Evolutionary conservation across 2,797 vertebrate species (phyloP).

Genomic region (Nothura maculosa): DNA sequence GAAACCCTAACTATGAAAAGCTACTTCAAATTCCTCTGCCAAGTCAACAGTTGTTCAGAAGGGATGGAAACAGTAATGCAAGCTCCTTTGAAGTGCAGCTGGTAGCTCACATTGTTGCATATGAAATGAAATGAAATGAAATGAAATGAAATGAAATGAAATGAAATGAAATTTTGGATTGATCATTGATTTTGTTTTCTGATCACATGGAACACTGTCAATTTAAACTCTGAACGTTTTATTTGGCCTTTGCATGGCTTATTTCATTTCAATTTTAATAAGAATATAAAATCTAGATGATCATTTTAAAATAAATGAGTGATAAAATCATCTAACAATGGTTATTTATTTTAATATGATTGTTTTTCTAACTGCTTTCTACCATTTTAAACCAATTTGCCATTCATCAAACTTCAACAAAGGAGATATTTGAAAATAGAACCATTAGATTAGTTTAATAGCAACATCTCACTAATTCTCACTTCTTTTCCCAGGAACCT

Average conservation of each 20-base stretch:
- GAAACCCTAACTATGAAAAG: background rate
- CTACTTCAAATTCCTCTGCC: background rate
- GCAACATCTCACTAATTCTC: background rate
- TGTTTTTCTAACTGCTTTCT: conserved; percentile 17
- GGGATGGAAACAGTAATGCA: background rate
- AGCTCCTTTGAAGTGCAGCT: background rate
- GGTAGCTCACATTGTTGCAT: background rate
- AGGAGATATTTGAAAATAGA: conserved; percentile 23
- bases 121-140: background rate
- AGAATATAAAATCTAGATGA: background rate
- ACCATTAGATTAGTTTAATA: conserved; percentile 12
- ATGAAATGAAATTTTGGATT: background rate
- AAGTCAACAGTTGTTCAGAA: background rate
- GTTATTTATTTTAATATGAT: conserved; percentile 7
- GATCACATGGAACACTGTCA: background rate
- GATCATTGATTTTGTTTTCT: background rate
- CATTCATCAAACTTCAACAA: conserved; percentile 8
- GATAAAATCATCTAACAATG: background rate
- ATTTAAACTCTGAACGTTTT: background rate
- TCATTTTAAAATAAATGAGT: background rate
- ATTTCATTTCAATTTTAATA: background rate
- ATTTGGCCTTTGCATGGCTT: background rate
- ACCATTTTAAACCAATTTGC: conserved; percentile 6
- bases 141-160: no score
- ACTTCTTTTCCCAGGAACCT: background rate